Evolutionary conservation across 1,140 invertebrate species (phyloP), one percentile per base, ranked within the genome.

Genomic region (Ceratina calcarata): DNA sequence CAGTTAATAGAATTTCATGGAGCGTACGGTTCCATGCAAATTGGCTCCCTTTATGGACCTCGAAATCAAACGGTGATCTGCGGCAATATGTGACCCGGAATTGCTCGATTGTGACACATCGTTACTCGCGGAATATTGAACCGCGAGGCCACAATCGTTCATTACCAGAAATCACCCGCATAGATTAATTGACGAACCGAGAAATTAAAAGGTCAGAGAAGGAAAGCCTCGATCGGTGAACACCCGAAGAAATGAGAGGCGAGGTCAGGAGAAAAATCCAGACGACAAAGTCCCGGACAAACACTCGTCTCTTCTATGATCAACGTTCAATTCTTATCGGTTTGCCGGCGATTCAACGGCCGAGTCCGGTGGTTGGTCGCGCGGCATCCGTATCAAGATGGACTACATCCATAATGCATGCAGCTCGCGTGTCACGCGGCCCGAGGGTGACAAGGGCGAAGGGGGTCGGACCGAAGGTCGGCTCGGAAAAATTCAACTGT

Each of bases 331-430:
- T 55, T 27, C 10, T 55, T 55, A 55, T 55, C 51, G 7, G 3
- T 7, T 20, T 12, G 8, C 3, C 0, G 67, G 22, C 16, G 24
- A 58, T 60, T 37, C 53, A 60, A n/a, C 13, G n/a, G 13, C 13
- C 22, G 22, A 37, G 37, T 16, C 3, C 20, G 3, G 1, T 24
- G 16, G n/a, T 22, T 24, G 13, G 10, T 18, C 32, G 20, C 7
- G 22, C 24, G 3, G 3, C 24, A 18, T 18, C 68, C 12, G 57
- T 71, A 84, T 80, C 81, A 61, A 70, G 81, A 84, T 73, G 69
- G 72, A 68, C 53, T 60, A 65, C 66, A 72, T 84, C 66, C 71
- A 80, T 75, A 76, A 83, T 76, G 66, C 64, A 62, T 60, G n/a
- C 7, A n/a, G 55, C 22, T 74, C 71, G 24, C 65, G 53, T 66